Conservation (phyloP, 2,888 invertebrate genomes). For the Uloborus plumipes region DNA sequence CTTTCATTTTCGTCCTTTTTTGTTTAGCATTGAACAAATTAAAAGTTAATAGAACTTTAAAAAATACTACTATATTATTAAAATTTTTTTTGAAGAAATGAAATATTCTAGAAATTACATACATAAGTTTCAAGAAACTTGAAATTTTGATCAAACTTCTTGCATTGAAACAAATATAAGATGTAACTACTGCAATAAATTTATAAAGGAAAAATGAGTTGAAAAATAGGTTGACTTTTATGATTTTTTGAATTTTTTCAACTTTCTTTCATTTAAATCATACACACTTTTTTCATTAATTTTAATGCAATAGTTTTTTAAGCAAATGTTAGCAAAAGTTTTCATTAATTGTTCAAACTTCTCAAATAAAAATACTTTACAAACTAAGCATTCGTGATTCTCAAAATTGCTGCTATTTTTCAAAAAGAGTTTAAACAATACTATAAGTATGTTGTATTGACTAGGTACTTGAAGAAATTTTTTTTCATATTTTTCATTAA, state of each 20-base stretch:
- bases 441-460: not conserved
- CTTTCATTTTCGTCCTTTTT: too few relatives aligned
- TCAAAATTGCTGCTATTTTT: not conserved
- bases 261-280: not conserved
- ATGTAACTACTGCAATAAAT: not conserved
- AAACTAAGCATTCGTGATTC: not conserved
- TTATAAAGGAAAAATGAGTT: not conserved
- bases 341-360: not conserved
- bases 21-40: too few relatives aligned
- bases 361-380: not conserved
- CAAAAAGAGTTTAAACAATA: not conserved
- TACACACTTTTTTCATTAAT: not conserved
- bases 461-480: not conserved
- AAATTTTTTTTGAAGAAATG: too few relatives aligned
- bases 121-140: too few relatives aligned
- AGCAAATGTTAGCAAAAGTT: constrained; percentile 1
- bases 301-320: not conserved
- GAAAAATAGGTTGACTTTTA: not conserved
- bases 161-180: not conserved
- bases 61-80: too few relatives aligned
- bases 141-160: too few relatives aligned
- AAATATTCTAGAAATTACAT: too few relatives aligned
- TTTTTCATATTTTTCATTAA: not conserved
- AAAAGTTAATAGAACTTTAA: too few relatives aligned
- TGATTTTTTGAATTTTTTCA: constrained; percentile 1